A percentile compares a stretch with the other conserved stretches of the same genome.
These are phyloP conservation scores for Halcyon smyrnensis DNA, from an alignment of 2,797 vertebrate genomes.

Conservation along the genomic window DNA sequence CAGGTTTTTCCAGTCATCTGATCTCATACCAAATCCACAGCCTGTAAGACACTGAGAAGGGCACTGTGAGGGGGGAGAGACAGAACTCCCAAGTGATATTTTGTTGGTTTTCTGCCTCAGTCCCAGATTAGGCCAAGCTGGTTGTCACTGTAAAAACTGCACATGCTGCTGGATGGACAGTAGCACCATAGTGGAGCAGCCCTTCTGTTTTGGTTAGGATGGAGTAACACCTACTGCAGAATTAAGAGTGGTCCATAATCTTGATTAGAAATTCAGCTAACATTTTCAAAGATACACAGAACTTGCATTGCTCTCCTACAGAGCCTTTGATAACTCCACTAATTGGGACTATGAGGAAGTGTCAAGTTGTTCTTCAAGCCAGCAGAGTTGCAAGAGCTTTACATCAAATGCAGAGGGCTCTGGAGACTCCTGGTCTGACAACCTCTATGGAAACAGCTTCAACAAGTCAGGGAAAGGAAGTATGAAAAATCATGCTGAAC, in stretches of 20 bases:
- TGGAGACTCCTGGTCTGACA: neutral
- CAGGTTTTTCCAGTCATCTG: conserved; percentile 11
- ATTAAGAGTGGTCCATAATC: fast-evolving
- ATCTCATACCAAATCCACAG: neutral
- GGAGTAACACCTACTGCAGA: neutral
- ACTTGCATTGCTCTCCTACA: neutral
- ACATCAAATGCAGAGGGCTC: neutral
- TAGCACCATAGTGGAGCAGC: neutral
- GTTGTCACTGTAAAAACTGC: neutral
- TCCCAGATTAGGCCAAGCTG: neutral
- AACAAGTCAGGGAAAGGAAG: neutral
- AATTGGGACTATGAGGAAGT: neutral
- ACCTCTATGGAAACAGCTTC: neutral
- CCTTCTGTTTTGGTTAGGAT: neutral
- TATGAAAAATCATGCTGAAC: neutral
- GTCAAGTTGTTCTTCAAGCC: fast-evolving
- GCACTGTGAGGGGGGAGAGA: neutral
- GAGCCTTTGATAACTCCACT: neutral
- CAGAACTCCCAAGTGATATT: neutral
- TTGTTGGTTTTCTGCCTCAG: neutral
- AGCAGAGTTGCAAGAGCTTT: neutral
- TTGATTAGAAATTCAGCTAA: neutral
- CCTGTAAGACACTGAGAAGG: neutral
- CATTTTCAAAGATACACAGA: neutral
- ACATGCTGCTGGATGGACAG: fast-evolving